A percentile compares a stretch with the other conserved stretches of the same genome.
These are phyloP conservation scores for Epinotia nisella DNA, from an alignment of 2,888 invertebrate species.

Conservation along the genomic window DNA sequence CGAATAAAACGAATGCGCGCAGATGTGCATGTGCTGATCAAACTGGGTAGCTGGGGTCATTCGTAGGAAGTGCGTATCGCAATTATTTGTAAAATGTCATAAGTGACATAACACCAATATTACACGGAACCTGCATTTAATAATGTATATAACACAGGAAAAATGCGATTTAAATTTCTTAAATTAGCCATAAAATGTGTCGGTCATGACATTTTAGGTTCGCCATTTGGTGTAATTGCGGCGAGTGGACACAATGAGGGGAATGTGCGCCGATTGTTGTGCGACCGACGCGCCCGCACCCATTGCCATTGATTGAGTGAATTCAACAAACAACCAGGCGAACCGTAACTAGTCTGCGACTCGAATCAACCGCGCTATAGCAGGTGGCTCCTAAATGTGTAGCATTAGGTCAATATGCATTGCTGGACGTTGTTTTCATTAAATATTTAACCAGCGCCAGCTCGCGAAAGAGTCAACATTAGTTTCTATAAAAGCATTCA, in stretches of 20 bases:
- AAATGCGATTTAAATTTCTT: background rate
- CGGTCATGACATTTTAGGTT: conserved; percentile 48
- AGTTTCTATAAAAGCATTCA: conserved; percentile 16
- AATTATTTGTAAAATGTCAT: background rate
- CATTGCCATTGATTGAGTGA: conserved; percentile 79
- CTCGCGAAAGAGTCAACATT: conserved; percentile 20
- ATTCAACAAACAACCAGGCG: conserved; percentile 78
- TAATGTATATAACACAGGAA: background rate
- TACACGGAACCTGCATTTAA: background rate
- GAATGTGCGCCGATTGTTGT: conserved; percentile 82
- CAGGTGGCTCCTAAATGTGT: conserved; percentile 20
- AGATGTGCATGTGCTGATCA: conserved; percentile 72
- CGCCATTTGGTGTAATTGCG: conserved; percentile 67
- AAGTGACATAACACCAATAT: conserved; percentile 4
- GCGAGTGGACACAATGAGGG: conserved; percentile 82
- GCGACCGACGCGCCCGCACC: conserved; percentile 82
- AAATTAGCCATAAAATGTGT: background rate
- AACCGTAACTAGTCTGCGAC: conserved; percentile 65
- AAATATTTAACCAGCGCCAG: conserved; percentile 21
- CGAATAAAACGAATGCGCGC: conserved; percentile 61
- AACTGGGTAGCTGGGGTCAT: conserved; percentile 65
- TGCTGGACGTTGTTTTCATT: conserved; percentile 16
- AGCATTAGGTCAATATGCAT: conserved; percentile 30
- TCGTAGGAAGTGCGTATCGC: conserved; percentile 76
- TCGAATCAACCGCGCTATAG: conserved; percentile 43